These are phyloP conservation scores for Megaustenia siamemsis DNA, from an alignment of 2,888 invertebrate species.

Conservation along the genomic window DNA sequence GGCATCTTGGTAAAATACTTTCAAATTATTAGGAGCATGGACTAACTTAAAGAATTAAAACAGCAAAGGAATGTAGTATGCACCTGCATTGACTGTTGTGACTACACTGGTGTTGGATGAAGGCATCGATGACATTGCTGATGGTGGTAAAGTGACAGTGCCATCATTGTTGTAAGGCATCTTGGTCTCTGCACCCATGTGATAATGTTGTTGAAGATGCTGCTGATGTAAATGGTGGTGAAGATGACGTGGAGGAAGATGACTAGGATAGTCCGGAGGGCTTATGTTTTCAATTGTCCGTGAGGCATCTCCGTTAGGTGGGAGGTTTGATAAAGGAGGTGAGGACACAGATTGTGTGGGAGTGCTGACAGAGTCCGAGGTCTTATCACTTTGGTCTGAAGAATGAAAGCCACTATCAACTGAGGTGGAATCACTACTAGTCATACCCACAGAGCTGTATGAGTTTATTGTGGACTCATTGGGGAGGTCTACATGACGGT, in stretches of 20 bases:
- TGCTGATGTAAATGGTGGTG: slow-evolving; percentile 22
- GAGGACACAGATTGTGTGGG: slow-evolving; percentile 47
- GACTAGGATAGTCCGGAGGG: slow-evolving; percentile 41
- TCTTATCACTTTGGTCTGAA: slow-evolving; percentile 55
- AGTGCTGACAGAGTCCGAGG: slow-evolving; percentile 52
- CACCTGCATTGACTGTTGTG: slow-evolving; percentile 44
- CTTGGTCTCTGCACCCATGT: slow-evolving; percentile 34
- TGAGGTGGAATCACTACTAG: slow-evolving; percentile 59
- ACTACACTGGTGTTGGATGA: slow-evolving; percentile 39
- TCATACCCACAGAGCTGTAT: slow-evolving; percentile 55
- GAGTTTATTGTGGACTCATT: slow-evolving; percentile 50
- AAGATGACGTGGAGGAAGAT: slow-evolving; percentile 29
- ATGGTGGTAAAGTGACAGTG: slow-evolving; percentile 43
- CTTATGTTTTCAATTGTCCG: slow-evolving; percentile 49
- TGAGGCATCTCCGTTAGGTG: slow-evolving; percentile 43
- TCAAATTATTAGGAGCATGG: no score
- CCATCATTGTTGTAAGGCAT: slow-evolving; percentile 51
- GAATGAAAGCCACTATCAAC: slow-evolving; percentile 61
- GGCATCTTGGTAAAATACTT: no score
- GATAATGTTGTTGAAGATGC: slow-evolving; percentile 16
- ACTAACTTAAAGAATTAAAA: no score
- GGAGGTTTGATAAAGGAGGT: slow-evolving; percentile 40
- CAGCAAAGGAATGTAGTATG: no score
- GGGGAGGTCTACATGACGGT: slow-evolving; percentile 52
- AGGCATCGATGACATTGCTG: slow-evolving; percentile 49